Percentiles rank a stretch among this genome's conserved stretches.
phyloP scores from a whole-genome alignment of 2,113 vertebrate species.

The Sterrhoptilus dennistouni region DNA sequence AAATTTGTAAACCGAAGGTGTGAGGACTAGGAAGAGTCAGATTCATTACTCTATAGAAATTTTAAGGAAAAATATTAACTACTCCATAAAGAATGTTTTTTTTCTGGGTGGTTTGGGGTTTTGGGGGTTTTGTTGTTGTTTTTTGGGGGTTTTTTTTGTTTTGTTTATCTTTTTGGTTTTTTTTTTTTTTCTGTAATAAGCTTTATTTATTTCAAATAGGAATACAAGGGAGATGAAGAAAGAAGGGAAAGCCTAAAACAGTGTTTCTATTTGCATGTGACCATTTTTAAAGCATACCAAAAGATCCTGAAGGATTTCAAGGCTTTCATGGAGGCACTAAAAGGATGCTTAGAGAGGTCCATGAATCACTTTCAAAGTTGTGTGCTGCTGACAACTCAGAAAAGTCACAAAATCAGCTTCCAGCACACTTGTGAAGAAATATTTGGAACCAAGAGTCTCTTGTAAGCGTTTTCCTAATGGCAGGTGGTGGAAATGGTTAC shows the following conservation, averaged over 20 bases:
- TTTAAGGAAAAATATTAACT: not conserved
- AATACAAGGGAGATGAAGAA: not conserved
- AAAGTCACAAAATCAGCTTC: not conserved
- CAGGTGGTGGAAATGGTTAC: not conserved
- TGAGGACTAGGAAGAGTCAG: not conserved
- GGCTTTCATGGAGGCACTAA: not conserved
- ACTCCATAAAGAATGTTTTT: not conserved
- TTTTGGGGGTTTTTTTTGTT: too few species aligned
- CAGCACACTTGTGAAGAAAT: not conserved
- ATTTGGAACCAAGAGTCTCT: not conserved
- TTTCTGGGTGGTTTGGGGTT: not conserved
- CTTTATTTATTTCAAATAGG: not conserved
- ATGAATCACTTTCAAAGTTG: not conserved
- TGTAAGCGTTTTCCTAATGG: not conserved
- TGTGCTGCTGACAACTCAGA: not conserved
- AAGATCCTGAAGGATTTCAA: not conserved
- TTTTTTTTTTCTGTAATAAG: not conserved
- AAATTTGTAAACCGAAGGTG: not conserved
- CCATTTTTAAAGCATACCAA: not conserved
- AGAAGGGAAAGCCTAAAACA: not conserved
- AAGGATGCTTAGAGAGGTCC: not conserved
- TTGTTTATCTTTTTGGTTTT: too few species aligned
- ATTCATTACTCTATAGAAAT: not conserved
- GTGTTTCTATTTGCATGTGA: not conserved
- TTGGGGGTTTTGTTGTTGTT: too few species aligned